A percentile compares a stretch with the other conserved stretches of the same genome.
Conservation (phyloP, 2,113 vertebrate genomes). For the Caranx melampygus region DNA sequence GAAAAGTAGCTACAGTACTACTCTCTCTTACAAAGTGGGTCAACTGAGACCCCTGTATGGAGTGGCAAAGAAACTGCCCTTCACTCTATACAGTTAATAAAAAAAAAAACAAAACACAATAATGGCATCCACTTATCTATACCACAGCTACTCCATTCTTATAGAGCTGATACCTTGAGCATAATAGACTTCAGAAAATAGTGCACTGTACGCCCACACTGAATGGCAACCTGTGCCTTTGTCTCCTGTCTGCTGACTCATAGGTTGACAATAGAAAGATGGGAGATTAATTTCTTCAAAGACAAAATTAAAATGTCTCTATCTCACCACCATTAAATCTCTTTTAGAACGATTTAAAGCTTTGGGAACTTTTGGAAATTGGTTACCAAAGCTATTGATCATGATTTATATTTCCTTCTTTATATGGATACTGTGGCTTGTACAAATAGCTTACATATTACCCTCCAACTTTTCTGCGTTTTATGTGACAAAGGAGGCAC, state of each 20-base stretch:
- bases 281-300: not conserved
- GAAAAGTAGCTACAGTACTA: not conserved
- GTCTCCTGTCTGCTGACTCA: constrained; percentile 4
- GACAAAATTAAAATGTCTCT: not conserved
- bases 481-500: not conserved
- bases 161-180: constrained; percentile 18
- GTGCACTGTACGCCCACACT: not conserved
- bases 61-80: not conserved
- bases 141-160: not conserved
- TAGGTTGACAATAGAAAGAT: not conserved
- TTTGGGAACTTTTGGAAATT: not conserved
- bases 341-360: not conserved
- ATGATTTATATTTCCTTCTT: not conserved
- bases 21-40: not conserved
- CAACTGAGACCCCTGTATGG: not conserved
- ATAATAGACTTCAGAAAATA: constrained; percentile 5
- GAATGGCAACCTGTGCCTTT: constrained; percentile 19
- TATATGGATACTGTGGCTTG: not conserved
- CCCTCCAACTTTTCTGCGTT: not conserved
- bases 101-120: not conserved
- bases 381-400: not conserved
- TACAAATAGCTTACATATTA: not conserved
- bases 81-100: constrained; percentile 8
- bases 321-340: not conserved
- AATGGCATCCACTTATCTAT: not conserved